Percentiles rank a stretch among this genome's conserved stretches.
Conservation (phyloP, 2,888 invertebrate species). For the Sminthurides aquaticus region DNA sequence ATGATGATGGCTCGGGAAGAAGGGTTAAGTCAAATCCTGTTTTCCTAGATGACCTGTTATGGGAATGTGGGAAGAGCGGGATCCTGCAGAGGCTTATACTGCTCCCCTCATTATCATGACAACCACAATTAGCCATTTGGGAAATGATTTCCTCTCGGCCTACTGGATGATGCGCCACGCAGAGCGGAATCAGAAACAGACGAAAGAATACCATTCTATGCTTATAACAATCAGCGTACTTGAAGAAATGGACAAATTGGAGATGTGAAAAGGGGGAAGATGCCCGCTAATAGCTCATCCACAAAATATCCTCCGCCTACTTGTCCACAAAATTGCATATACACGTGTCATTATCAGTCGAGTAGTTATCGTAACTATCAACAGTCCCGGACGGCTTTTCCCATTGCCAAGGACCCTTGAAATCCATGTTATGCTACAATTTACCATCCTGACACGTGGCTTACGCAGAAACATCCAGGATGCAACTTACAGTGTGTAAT, state of each 20-base stretch:
- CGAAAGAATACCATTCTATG: no score
- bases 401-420: background rate
- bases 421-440: background rate
- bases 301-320: no score
- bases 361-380: background rate
- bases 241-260: background rate
- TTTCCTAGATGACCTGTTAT: background rate
- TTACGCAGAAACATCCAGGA: background rate
- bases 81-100: background rate
- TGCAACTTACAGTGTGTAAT: no score
- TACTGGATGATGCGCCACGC: background rate
- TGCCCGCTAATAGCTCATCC: background rate
- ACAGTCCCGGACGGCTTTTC: background rate
- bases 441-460: background rate
- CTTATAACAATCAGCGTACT: background rate
- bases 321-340: no score
- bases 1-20: no score
- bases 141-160: constrained; percentile 12
- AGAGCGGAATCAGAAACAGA: background rate
- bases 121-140: constrained; percentile 22
- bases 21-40: background rate
- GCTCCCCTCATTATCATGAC: constrained; percentile 4
- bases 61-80: background rate
- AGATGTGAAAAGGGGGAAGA: background rate
- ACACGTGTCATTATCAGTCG: background rate